Conservation (phyloP, 2,113 vertebrate species). For the Thamnaconus septentrionalis region DNA sequence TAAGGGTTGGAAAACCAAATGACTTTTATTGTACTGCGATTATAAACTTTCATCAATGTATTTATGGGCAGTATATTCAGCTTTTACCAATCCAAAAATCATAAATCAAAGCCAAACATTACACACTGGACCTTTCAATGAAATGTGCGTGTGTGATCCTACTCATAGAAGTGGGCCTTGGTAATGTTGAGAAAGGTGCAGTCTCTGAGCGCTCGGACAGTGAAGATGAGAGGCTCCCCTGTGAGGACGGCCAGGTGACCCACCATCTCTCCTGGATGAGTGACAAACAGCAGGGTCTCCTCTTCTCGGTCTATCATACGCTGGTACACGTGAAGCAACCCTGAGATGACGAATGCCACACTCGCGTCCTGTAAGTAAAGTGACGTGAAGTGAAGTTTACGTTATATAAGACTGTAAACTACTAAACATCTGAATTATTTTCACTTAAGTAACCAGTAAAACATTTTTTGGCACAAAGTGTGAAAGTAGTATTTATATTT, state of each 20-base stretch:
- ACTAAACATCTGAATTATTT: too few relatives aligned
- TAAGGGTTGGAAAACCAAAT: too few relatives aligned
- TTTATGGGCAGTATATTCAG: too few relatives aligned
- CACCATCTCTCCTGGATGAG: constrained; percentile 90
- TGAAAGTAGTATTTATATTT: too few relatives aligned
- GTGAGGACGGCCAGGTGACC: constrained; percentile 94
- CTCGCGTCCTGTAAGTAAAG: constrained; percentile 82
- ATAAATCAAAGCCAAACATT: too few relatives aligned
- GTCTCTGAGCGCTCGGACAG: constrained; percentile 87
- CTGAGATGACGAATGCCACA: constrained; percentile 92
- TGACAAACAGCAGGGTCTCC: constrained; percentile 88
- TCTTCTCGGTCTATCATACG: constrained; percentile 88
- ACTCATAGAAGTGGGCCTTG: constrained; percentile 95
- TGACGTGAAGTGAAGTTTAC: not conserved
- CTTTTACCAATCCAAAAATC: too few relatives aligned
- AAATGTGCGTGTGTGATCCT: not conserved
- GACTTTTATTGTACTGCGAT: too few relatives aligned
- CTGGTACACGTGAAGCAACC: constrained; percentile 92
- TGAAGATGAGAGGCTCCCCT: constrained; percentile 94
- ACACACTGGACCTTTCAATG: too few relatives aligned
- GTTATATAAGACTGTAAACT: too few relatives aligned
- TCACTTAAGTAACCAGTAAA: too few relatives aligned
- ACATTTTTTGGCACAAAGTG: too few relatives aligned
- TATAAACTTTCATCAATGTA: too few relatives aligned
- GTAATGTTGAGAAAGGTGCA: constrained; percentile 93